Conservation (phyloP, 1,140 invertebrate genomes). For the Brachystomella parvula region DNA sequence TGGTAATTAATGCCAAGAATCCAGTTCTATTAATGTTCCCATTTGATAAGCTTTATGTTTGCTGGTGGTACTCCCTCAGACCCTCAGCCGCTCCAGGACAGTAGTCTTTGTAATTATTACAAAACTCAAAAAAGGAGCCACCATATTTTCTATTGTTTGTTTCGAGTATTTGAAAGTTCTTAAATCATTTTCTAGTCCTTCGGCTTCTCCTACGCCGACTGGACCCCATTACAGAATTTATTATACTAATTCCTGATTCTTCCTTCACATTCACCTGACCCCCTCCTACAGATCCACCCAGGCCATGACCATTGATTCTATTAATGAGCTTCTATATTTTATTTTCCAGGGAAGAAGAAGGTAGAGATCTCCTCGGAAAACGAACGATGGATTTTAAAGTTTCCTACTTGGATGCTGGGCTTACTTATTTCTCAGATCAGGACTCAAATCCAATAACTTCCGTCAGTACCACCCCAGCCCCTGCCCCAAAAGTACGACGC, state of each 20-base stretch:
- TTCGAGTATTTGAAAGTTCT: not conserved
- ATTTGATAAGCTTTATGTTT: too few relatives aligned
- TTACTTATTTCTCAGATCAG: constrained; percentile 80
- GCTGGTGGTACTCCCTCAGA: too few relatives aligned
- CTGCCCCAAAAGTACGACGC: constrained; percentile 57
- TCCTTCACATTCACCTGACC: not conserved
- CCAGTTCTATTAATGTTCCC: not conserved
- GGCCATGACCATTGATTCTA: not conserved
- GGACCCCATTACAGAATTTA: constrained; percentile 3
- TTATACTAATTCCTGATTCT: constrained; percentile 6
- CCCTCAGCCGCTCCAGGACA: not conserved
- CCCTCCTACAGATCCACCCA: not conserved
- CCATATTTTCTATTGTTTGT: not conserved
- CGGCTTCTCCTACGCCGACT: not conserved
- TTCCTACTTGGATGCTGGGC: constrained; percentile 79
- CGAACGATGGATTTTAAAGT: constrained; percentile 98
- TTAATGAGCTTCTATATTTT: not conserved
- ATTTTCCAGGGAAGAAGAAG: constrained; percentile 87
- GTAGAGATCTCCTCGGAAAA: constrained; percentile 87
- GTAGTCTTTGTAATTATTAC: not conserved
- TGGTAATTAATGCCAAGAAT: not conserved
- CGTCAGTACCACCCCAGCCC: constrained; percentile 38
- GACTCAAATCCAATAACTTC: constrained; percentile 52
- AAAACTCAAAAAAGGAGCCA: not conserved
- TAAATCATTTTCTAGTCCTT: not conserved